Base-by-base conservation (phyloP, 2,797 vertebrate genomes). In the Manis crassicaudata region DNA sequence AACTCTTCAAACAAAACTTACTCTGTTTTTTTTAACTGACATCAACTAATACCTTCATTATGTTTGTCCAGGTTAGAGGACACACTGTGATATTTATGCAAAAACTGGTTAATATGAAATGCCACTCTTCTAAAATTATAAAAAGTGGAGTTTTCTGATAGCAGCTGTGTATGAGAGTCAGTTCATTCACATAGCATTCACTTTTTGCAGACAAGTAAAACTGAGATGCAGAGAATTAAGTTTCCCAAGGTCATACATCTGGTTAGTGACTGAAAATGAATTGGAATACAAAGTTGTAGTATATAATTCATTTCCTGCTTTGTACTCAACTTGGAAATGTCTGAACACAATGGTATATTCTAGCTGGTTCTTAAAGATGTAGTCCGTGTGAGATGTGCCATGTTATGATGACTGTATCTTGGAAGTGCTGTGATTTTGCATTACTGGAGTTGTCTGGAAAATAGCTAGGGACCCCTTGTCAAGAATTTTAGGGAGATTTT, bases 21-120 rank as follows among this genome's bases (percentile, higher is more conserved):
- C 73, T 60, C 32, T 46, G 70, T 83, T 87, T 58, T 62, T 56
- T 25, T 1, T 2, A 88, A 29, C 81, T 16, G 86, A 10, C 3
- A 54, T 70, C n/a, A 56, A 58, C 65, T 96, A 65, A 52, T 87
- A 72, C 56, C 67, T 81, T 92, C 87, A 94, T 70, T 79, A 67
- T 29, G 13, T 46, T 77, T 92, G 60, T 46, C 80, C 67, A 83
- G 35, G 56, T 80, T 77, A 40, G 6, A 84, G 23, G 11, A 73
- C 7, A 18, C 17, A 63, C 17, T 94, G 27, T 63, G 14, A 63
- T 73, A 88, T 76, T 95, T 83, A 77, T n/a, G 37, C 0, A 82
- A 87, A 81, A 65, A 75, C 27, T 77, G 43, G 21, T 65, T 73
- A 63, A 56, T 29, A 77, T 95, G n/a, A 90, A 84, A 80, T 89